Conservation (phyloP, 2,888 invertebrate species). For the Coelinius sp. region DNA sequence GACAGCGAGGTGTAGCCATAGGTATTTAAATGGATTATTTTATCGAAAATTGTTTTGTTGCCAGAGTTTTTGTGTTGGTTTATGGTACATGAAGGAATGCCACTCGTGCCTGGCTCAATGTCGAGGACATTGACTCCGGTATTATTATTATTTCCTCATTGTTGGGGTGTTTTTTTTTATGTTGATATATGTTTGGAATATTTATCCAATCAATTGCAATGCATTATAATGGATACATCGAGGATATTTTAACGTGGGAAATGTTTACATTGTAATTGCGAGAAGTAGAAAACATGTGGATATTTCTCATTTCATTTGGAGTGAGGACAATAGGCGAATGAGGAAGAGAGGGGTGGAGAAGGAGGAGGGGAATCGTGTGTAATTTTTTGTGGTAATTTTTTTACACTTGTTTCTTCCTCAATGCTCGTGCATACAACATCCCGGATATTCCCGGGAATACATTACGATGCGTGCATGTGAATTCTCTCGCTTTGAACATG, state of each 20-base stretch:
- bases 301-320: constrained; percentile 2
- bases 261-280: not conserved
- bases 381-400: not conserved
- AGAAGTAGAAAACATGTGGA: not conserved
- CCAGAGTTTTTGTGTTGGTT: not conserved
- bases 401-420: not conserved
- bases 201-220: not conserved
- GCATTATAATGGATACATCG: not conserved
- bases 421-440: constrained; percentile 8
- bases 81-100: constrained; percentile 8
- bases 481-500: constrained; percentile 19
- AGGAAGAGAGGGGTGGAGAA: too few species aligned
- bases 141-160: not conserved
- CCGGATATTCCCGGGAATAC: constrained; percentile 13
- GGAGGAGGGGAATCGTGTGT: not conserved
- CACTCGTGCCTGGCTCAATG: constrained; percentile 15
- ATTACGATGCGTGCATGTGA: not conserved
- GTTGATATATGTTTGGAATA: not conserved
- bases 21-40: constrained; percentile 12
- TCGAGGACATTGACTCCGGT: constrained; percentile 26
- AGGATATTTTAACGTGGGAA: not conserved
- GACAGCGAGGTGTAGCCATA: not conserved
- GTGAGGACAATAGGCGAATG: not conserved
- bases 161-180: not conserved
- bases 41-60: not conserved